Conservation (phyloP, 2,797 vertebrate species). For the Menidia menidia region DNA sequence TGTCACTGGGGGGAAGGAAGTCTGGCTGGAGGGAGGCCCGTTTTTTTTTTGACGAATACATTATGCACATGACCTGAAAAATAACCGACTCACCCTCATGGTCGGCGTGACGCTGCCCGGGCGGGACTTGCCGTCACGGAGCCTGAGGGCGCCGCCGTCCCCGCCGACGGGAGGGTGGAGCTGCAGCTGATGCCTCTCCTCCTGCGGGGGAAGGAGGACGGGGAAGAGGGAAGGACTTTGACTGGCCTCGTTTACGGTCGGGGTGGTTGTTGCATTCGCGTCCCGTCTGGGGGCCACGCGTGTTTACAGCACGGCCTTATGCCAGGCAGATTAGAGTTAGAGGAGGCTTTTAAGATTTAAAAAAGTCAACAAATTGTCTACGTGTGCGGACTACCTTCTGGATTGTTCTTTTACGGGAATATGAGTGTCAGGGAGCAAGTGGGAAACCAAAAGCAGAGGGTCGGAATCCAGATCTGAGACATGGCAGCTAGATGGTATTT, state of each 20-base stretch:
- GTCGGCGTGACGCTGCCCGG: constrained; percentile 87
- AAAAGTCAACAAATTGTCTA: constrained; percentile 16
- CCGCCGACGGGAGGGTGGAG: constrained; percentile 81
- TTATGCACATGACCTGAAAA: constrained; percentile 26
- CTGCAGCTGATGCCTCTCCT: constrained; percentile 90
- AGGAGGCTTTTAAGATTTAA: constrained; percentile 29
- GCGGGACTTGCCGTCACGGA: constrained; percentile 88
- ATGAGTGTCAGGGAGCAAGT: neutral
- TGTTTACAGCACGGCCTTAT: constrained; percentile 52
- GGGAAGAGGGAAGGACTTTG: constrained; percentile 64
- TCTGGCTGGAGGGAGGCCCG: constrained; percentile 40
- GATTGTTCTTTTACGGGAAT: no score
- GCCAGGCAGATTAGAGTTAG: constrained; percentile 61
- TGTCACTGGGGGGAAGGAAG: constrained; percentile 20
- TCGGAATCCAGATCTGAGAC: neutral
- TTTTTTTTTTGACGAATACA: constrained; percentile 49
- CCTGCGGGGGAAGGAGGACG: constrained; percentile 86
- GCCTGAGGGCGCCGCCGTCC: constrained; percentile 85
- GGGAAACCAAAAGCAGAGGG: neutral
- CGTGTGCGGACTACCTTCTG: neutral
- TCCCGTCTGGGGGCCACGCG: constrained; percentile 54
- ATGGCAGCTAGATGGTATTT: neutral
- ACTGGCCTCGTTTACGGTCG: constrained; percentile 59
- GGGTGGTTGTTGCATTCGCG: constrained; percentile 36
- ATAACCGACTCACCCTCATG: constrained; percentile 87